A percentile compares a stretch with the other conserved stretches of the same genome.
Evolutionary conservation across 2,113 vertebrate genomes (phyloP).

Genomic region (Rhea americana): DNA sequence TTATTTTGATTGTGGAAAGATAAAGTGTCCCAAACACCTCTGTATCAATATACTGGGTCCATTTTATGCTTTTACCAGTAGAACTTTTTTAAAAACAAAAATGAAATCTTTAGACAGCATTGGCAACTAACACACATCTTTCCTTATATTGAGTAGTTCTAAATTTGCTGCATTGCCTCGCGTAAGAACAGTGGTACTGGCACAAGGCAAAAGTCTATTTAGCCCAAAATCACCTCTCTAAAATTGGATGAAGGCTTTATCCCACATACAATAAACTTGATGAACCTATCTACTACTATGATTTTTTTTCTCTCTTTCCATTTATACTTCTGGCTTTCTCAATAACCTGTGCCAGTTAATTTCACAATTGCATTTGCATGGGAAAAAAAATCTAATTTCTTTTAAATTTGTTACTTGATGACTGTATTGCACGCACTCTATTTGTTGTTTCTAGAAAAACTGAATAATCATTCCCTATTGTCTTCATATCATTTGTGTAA

Average conservation of each 20-base stretch:
- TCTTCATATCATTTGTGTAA: background rate
- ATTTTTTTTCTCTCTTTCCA: background rate
- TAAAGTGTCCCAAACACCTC: background rate
- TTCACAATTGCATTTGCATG: background rate
- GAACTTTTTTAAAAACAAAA: background rate
- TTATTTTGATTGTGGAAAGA: background rate
- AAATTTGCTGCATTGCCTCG: background rate
- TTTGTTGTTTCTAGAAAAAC: background rate
- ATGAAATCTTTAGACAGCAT: background rate
- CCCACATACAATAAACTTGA: background rate
- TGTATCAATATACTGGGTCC: background rate
- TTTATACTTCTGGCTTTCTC: constrained; percentile 4
- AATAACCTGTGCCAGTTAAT: background rate
- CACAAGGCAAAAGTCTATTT: background rate
- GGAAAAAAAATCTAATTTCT: background rate
- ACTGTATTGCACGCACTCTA: background rate
- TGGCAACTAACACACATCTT: background rate
- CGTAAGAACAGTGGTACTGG: background rate
- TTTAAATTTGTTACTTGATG: background rate
- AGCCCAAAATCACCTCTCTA: background rate
- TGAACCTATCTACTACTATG: background rate
- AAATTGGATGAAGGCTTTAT: background rate
- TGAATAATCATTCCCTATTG: background rate
- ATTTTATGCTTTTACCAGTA: background rate
- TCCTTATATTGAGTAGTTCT: background rate